These are phyloP conservation scores for Melanotus villosus DNA, from an alignment of 2,888 invertebrate genomes.

Conservation along the genomic window DNA sequence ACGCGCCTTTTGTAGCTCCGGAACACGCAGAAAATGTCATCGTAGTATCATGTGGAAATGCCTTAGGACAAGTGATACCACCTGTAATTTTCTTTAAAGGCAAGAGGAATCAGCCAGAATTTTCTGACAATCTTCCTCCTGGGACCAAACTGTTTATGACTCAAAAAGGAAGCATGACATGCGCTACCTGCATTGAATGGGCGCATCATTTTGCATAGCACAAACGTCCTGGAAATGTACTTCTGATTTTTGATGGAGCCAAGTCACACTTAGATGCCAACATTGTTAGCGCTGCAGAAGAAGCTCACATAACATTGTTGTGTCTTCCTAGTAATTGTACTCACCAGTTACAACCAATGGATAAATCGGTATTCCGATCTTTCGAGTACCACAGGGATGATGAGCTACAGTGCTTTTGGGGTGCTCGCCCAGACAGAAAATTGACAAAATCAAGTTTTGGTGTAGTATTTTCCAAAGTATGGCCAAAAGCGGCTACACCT, in stretches of 20 bases:
- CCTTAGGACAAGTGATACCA: constrained; percentile 59
- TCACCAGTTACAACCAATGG: too few relatives aligned
- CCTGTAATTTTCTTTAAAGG: constrained; percentile 59
- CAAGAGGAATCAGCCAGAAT: constrained; percentile 52
- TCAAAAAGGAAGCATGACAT: constrained; percentile 55
- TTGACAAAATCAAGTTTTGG: constrained; percentile 9
- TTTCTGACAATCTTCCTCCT: constrained; percentile 52
- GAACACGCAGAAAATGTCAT: too few relatives aligned
- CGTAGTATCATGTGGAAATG: too few relatives aligned
- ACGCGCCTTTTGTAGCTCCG: too few relatives aligned
- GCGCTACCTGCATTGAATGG: constrained; percentile 20
- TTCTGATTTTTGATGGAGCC: constrained; percentile 59
- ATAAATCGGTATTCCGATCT: too few relatives aligned
- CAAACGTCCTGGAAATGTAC: constrained; percentile 48
- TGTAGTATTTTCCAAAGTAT: background rate
- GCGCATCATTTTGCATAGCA: constrained; percentile 54
- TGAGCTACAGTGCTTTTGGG: background rate
- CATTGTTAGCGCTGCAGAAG: constrained; percentile 59
- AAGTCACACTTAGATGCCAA: constrained; percentile 55
- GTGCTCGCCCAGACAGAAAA: background rate
- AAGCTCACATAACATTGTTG: constrained; percentile 55
- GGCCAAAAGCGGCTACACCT: constrained; percentile 2
- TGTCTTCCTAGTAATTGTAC: too few relatives aligned
- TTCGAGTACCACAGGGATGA: constrained; percentile 63
- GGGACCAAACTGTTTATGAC: constrained; percentile 53